Evolutionary conservation across 2,113 vertebrate genomes (phyloP).

Genomic region (Suricata suricatta): DNA sequence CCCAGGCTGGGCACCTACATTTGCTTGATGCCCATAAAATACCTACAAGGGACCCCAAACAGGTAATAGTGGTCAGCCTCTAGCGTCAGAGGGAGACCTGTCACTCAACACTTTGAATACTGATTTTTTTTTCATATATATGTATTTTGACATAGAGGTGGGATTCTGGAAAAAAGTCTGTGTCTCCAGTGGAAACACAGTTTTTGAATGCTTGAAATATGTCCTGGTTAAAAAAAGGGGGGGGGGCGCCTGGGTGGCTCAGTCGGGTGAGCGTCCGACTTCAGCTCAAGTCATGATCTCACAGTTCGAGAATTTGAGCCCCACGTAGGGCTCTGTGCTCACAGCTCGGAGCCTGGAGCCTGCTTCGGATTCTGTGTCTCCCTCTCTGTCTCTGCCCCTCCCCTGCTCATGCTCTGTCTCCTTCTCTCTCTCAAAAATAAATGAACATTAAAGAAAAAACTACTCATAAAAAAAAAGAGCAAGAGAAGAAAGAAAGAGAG

Average conservation of each 20-base stretch:
- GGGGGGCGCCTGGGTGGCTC: too few relatives aligned
- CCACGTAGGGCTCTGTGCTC: too few relatives aligned
- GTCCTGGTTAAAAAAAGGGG: not conserved
- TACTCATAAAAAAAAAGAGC: not conserved
- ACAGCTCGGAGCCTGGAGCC: too few relatives aligned
- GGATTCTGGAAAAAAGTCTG: not conserved
- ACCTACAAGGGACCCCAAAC: not conserved
- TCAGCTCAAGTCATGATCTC: too few relatives aligned
- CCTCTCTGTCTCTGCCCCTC: too few relatives aligned
- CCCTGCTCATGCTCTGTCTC: too few relatives aligned
- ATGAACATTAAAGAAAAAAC: too few relatives aligned
- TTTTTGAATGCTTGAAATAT: not conserved
- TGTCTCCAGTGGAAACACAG: not conserved
- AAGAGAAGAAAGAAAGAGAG: not conserved
- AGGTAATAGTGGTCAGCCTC: not conserved
- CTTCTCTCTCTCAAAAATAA: too few relatives aligned
- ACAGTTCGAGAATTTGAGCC: too few relatives aligned
- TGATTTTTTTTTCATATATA: not conserved
- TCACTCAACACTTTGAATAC: not conserved
- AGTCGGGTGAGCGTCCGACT: too few relatives aligned
- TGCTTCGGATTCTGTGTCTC: too few relatives aligned
- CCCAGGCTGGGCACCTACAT: not conserved
- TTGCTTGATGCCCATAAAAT: not conserved
- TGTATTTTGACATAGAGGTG: not conserved
- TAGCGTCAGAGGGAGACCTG: not conserved